A percentile compares a stretch with the other conserved stretches of the same genome.
phyloP scores from a whole-genome alignment of 2,113 vertebrate species.

The Glaucomys volans region DNA sequence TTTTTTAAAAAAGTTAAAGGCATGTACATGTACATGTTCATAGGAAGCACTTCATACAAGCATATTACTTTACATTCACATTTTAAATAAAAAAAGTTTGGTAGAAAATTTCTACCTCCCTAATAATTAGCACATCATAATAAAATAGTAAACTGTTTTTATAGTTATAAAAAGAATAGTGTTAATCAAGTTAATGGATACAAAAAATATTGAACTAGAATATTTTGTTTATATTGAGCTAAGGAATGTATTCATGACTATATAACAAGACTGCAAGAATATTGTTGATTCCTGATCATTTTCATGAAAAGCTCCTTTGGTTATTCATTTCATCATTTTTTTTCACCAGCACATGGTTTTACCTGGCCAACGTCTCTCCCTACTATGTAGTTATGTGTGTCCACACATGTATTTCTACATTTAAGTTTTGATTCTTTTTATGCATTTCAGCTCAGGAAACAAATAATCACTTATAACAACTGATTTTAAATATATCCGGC shows the following conservation, averaged over 20 bases:
- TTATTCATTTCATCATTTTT: conserved; percentile 41
- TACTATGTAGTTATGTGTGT: background rate
- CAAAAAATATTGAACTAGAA: conserved; percentile 72
- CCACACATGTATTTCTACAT: background rate
- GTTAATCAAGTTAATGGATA: conserved; percentile 80
- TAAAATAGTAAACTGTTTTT: conserved; percentile 61
- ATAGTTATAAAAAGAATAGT: conserved; percentile 80
- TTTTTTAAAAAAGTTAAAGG: background rate
- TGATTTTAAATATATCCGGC: conserved; percentile 56
- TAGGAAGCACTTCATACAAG: background rate
- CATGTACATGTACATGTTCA: background rate
- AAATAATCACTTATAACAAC: conserved; percentile 56
- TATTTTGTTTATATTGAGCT: conserved; percentile 75
- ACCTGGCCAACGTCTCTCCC: background rate
- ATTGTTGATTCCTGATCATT: background rate
- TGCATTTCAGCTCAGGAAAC: conserved; percentile 34
- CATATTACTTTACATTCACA: background rate
- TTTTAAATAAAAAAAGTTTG: conserved; percentile 27
- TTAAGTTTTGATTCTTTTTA: conserved; percentile 45
- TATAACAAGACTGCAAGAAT: conserved; percentile 61
- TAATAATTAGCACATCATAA: conserved; percentile 65
- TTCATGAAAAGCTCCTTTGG: background rate
- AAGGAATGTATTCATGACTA: conserved; percentile 75
- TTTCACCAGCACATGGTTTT: background rate
- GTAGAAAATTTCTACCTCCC: background rate